Conservation (phyloP, 2,113 vertebrate species). For the Pardalotus punctatus region DNA sequence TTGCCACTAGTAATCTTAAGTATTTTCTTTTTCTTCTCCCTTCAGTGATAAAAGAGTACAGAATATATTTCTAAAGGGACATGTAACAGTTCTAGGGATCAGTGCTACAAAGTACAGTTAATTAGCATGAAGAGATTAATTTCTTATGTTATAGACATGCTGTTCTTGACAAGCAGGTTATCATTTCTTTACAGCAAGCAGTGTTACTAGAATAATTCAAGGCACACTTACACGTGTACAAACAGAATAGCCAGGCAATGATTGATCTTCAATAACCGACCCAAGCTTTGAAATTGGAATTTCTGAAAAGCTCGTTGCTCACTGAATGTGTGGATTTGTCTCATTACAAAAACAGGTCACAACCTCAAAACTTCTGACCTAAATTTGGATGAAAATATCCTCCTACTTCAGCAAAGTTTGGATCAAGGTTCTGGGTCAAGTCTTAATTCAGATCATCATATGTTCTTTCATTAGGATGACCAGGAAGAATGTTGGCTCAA, state of each 20-base stretch:
- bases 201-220: conserved; percentile 1
- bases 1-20: background rate
- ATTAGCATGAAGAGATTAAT: background rate
- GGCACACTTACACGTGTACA: background rate
- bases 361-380: background rate
- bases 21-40: background rate
- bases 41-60: background rate
- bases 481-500: background rate
- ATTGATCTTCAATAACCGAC: background rate
- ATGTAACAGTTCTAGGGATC: background rate
- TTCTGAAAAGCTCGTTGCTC: background rate
- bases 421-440: background rate
- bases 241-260: background rate
- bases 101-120: background rate
- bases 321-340: background rate
- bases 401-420: background rate
- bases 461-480: background rate
- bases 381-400: background rate
- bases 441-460: background rate
- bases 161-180: background rate
- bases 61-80: background rate
- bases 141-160: background rate
- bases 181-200: background rate
- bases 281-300: background rate
- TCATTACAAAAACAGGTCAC: background rate